These are phyloP conservation scores for Pteruthius melanotis DNA, from an alignment of 2,113 vertebrate genomes.

Conservation along the genomic window DNA sequence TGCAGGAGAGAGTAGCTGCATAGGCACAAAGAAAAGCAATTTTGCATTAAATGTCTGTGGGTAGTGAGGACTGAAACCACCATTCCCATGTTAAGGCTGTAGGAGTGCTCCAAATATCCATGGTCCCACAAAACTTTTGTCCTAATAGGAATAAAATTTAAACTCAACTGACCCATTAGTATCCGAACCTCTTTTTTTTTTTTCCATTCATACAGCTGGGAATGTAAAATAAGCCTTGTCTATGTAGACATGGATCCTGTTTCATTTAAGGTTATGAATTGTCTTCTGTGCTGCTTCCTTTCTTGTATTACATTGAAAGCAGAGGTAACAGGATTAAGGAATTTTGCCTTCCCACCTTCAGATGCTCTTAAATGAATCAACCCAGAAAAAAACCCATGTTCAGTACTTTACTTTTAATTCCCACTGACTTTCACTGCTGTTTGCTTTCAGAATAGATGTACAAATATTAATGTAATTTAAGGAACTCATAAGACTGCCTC, in stretches of 20 bases:
- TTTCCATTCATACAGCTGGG: not conserved
- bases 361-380: not conserved
- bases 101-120: not conserved
- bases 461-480: not conserved
- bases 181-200: not conserved
- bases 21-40: slow-evolving; percentile 4
- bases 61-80: not conserved
- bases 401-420: not conserved
- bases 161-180: not conserved
- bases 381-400: not conserved
- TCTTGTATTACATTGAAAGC: not conserved
- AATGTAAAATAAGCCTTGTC: not conserved
- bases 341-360: not conserved
- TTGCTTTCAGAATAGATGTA: not conserved
- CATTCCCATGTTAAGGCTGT: not conserved
- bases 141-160: not conserved
- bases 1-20: not conserved
- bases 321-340: not conserved
- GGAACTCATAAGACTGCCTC: not conserved
- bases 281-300: not conserved
- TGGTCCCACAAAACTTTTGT: not conserved
- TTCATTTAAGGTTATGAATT: not conserved
- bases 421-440: not conserved
- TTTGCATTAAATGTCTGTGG: not conserved
- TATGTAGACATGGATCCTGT: not conserved